Percentiles rank a stretch among this genome's conserved stretches.
Conservation (phyloP, 1,140 invertebrate species). For the Muscidifurax raptorellus region DNA sequence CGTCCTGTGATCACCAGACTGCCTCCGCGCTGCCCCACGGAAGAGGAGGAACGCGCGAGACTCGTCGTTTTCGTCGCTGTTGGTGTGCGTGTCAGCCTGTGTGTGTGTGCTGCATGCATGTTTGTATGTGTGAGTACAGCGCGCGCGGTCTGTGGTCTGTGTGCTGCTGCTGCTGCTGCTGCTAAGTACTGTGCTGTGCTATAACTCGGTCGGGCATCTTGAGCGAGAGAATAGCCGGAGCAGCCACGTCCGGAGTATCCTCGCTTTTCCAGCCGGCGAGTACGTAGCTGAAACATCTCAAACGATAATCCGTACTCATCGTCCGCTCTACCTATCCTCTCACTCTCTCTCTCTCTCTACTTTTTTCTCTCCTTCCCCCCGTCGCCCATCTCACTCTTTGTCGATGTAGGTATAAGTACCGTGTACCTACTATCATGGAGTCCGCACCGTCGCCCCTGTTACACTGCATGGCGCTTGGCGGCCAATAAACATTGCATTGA, state of each 20-base stretch:
- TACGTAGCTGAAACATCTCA: background rate
- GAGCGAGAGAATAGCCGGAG: background rate
- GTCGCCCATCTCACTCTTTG: no score
- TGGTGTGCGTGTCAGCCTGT: background rate
- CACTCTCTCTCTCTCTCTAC: background rate
- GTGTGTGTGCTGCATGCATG: background rate
- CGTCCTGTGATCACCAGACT: background rate
- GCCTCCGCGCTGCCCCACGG: background rate
- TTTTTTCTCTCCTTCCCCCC: background rate
- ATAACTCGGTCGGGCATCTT: constrained; percentile 37
- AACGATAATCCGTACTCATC: background rate
- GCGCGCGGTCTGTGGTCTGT: no score
- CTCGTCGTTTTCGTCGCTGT: background rate
- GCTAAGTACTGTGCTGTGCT: background rate
- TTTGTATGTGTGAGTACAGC: background rate
- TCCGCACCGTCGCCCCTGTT: background rate
- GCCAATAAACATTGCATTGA: constrained; percentile 33
- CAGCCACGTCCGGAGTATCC: background rate
- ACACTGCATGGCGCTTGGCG: background rate
- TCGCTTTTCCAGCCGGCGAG: background rate
- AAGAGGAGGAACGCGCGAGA: background rate
- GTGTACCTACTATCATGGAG: no score
- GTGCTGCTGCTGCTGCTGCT: background rate
- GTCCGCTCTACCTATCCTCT: background rate
- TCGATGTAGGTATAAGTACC: background rate